Conservation (phyloP, 2,888 invertebrate genomes). For the Sepiola atlantica region DNA sequence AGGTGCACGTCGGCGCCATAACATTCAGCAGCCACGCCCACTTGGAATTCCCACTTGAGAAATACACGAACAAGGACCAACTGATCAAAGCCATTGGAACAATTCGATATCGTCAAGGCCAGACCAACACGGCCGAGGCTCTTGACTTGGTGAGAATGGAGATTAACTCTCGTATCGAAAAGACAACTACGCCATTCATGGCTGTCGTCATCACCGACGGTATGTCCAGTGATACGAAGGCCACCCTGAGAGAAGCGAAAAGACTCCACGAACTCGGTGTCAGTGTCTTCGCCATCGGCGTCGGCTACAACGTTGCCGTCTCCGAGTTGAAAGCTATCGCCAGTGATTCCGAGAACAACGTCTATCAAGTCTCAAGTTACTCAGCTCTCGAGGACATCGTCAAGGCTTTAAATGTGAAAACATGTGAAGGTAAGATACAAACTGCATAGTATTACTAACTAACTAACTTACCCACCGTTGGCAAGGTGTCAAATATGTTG, state of each 20-base stretch:
- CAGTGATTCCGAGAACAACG: slow-evolving; percentile 34
- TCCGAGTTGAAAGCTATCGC: slow-evolving; percentile 11
- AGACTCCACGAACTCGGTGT: neutral
- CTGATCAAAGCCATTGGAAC: neutral
- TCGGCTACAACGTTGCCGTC: neutral
- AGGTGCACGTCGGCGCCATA: slow-evolving; percentile 34
- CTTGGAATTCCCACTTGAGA: neutral
- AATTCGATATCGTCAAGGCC: slow-evolving; percentile 32
- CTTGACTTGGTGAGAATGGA: neutral
- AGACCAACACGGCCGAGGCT: slow-evolving; percentile 38
- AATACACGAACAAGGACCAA: neutral
- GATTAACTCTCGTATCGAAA: neutral
- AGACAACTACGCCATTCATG: neutral
- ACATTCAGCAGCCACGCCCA: slow-evolving; percentile 15
- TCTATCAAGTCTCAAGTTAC: neutral
- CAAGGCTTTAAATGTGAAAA: neutral
- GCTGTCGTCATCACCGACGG: slow-evolving; percentile 32
- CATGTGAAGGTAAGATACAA: slow-evolving; percentile 41
- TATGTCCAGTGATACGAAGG: neutral
- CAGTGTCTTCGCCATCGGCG: slow-evolving; percentile 36
- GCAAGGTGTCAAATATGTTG: neutral
- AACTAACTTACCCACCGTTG: no score
- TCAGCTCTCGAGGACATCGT: neutral
- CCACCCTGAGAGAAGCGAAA: neutral
- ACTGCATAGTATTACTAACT: neutral